A percentile compares a stretch with the other conserved stretches of the same genome.
phyloP scores from a whole-genome alignment of 2,113 vertebrate species.

The Terrapene triunguis region DNA sequence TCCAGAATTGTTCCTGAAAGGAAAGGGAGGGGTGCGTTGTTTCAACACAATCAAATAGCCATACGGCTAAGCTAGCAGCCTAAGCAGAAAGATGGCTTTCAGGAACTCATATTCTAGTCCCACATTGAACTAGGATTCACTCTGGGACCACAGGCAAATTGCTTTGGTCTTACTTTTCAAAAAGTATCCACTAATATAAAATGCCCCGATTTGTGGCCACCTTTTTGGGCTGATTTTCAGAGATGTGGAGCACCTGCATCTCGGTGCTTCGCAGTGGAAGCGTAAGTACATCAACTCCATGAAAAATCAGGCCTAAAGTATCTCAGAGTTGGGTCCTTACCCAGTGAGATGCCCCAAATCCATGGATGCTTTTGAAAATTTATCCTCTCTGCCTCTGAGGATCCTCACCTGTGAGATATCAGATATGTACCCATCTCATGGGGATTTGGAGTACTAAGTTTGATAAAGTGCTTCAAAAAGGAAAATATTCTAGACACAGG shows the following conservation, averaged over 20 bases:
- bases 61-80: neutral
- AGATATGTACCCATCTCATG: neutral
- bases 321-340: neutral
- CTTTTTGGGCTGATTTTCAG: neutral
- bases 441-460: neutral
- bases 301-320: neutral
- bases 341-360: neutral
- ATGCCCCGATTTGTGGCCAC: neutral
- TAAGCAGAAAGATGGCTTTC: neutral
- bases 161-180: neutral
- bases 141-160: neutral
- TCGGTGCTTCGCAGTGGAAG: neutral
- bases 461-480: neutral
- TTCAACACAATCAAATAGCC: neutral
- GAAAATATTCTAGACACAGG: accelerated
- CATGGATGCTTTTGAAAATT: neutral
- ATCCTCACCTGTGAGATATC: neutral
- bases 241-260: neutral
- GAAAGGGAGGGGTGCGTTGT: neutral
- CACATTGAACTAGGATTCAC: neutral
- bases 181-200: neutral
- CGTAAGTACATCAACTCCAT: neutral
- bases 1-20: neutral
- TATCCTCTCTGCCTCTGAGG: neutral
- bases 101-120: neutral